A percentile compares a stretch with the other conserved stretches of the same genome.
phyloP scores from a whole-genome alignment of 2,113 vertebrate genomes.

The Pseudorectes ferrugineus region DNA sequence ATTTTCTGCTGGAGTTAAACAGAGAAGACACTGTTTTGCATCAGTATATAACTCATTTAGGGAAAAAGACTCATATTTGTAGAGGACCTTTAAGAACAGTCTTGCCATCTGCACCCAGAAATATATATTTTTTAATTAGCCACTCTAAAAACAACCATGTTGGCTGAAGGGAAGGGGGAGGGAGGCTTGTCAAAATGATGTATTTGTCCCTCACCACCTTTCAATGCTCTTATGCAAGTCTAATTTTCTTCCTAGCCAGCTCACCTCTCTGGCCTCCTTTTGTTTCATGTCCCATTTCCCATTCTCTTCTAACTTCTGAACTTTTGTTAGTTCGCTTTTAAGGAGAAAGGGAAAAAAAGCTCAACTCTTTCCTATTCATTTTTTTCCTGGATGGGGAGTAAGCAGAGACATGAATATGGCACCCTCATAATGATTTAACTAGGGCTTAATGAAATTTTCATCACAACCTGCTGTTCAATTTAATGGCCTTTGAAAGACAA shows the following conservation, averaged over 20 bases:
- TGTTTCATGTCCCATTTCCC: conserved; percentile 35
- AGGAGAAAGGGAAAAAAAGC: background rate
- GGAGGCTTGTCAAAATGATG: conserved; percentile 33
- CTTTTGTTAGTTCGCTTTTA: conserved; percentile 61
- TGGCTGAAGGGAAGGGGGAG: conserved; percentile 13
- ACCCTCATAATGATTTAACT: conserved; percentile 93
- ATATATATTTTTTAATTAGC: conserved; percentile 49
- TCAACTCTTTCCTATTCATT: conserved; percentile 53
- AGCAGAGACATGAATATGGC: conserved; percentile 83
- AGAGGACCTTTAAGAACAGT: conserved; percentile 1
- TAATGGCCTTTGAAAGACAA: conserved; percentile 96
- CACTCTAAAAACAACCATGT: conserved; percentile 39
- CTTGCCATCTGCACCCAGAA: conserved; percentile 17
- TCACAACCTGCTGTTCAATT: conserved; percentile 97
- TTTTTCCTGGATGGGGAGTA: conserved; percentile 54
- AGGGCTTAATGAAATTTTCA: conserved; percentile 98
- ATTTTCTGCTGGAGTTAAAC: background rate
- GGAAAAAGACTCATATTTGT: background rate
- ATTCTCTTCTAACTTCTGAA: conserved; percentile 67
- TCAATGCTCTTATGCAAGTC: conserved; percentile 29
- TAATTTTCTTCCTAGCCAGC: conserved; percentile 48
- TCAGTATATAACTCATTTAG: background rate
- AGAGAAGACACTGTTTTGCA: background rate
- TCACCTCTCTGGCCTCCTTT: conserved; percentile 59
- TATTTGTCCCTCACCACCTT: conserved; percentile 39